Conservation (phyloP, 2,797 vertebrate species). For the Chelon labrosus region DNA sequence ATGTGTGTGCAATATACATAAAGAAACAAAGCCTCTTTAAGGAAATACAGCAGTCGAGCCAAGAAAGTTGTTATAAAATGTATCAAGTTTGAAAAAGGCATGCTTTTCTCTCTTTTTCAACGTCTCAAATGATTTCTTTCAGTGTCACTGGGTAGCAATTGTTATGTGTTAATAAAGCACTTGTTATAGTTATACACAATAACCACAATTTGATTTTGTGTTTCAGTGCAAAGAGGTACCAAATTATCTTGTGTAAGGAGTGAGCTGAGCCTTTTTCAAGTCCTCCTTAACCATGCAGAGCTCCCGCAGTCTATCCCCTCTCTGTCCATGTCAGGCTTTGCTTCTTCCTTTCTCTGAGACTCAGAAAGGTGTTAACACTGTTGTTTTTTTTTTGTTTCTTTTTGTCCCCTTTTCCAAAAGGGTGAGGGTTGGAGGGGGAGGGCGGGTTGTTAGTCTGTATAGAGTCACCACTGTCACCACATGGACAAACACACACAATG, state of each 20-base stretch:
- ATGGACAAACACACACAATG: constrained; percentile 85
- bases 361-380: constrained; percentile 82
- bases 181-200: constrained; percentile 73
- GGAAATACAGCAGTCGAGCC: constrained; percentile 81
- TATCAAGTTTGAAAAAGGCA: constrained; percentile 86
- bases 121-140: constrained; percentile 62
- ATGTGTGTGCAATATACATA: constrained; percentile 83
- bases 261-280: constrained; percentile 80
- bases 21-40: constrained; percentile 88
- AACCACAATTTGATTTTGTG: constrained; percentile 77
- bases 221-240: constrained; percentile 83
- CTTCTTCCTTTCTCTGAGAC: constrained; percentile 86
- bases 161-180: constrained; percentile 79
- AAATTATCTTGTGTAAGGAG: constrained; percentile 75
- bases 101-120: constrained; percentile 71
- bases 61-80: constrained; percentile 83
- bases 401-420: constrained; percentile 62
- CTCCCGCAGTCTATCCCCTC: constrained; percentile 75
- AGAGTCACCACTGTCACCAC: constrained; percentile 85
- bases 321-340: constrained; percentile 85
- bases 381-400: constrained; percentile 53
- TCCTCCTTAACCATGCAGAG: constrained; percentile 72
- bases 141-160: constrained; percentile 73
- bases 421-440: constrained; percentile 18
- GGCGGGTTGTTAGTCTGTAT: constrained; percentile 72